phyloP scores from a whole-genome alignment of 1,140 invertebrate species.

The Drosophila nikananu region DNA sequence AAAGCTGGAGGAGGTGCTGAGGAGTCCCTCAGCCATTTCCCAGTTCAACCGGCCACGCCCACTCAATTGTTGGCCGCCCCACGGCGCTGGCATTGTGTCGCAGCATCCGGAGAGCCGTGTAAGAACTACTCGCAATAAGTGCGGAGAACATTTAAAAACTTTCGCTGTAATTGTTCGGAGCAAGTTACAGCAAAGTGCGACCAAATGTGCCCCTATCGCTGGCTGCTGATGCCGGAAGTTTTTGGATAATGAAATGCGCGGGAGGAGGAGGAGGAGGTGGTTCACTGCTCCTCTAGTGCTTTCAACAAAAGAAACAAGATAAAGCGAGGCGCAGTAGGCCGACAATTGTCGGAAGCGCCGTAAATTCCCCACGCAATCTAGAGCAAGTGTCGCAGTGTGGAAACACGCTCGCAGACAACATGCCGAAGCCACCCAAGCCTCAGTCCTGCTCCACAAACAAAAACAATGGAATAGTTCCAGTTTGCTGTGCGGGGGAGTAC shows the following conservation, averaged over 20 bases:
- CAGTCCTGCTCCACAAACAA: conserved; percentile 23
- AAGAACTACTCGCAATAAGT: conserved; percentile 46
- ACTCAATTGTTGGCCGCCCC: conserved; percentile 21
- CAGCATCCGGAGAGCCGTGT: conserved; percentile 23
- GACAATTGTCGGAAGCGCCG: conserved; percentile 66
- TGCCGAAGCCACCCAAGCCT: conserved; percentile 24
- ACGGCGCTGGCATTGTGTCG: conserved; percentile 28
- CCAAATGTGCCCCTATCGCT: conserved; percentile 67
- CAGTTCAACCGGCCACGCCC: conserved; percentile 18
- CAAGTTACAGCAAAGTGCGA: conserved; percentile 47
- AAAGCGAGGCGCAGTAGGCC: conserved; percentile 42
- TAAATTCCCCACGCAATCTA: conserved; percentile 82
- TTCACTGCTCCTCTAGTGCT: neutral
- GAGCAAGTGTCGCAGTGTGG: conserved; percentile 82
- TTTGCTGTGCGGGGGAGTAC: conserved; percentile 3
- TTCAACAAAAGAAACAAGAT: conserved; percentile 51
- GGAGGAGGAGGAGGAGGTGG: conserved; percentile 7
- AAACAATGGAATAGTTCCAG: conserved; percentile 56
- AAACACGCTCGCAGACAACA: conserved; percentile 65
- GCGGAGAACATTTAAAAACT: conserved; percentile 60
- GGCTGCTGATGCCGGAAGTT: conserved; percentile 62
- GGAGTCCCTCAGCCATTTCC: neutral
- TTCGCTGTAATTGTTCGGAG: conserved; percentile 58
- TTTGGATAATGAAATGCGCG: conserved; percentile 70
- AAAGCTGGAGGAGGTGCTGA: neutral